phyloP scores from a whole-genome alignment of 2,797 vertebrate species.

The Trachops cirrhosus region DNA sequence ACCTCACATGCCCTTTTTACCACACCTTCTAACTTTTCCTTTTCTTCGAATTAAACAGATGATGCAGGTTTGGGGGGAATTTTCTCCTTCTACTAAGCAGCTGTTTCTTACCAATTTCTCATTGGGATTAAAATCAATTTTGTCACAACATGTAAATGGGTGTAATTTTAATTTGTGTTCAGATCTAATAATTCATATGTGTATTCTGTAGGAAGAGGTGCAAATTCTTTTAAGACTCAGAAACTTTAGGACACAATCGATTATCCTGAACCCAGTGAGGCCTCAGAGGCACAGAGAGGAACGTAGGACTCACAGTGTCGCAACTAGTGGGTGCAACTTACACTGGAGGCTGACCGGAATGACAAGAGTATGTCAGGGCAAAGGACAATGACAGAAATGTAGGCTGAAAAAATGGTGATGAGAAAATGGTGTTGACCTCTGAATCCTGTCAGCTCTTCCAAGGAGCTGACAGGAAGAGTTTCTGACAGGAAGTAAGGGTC shows the following conservation, averaged over 20 bases:
- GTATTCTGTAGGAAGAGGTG: neutral
- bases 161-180: neutral
- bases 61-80: neutral
- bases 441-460: neutral
- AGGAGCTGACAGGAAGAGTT: neutral
- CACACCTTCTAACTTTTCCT: neutral
- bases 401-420: neutral
- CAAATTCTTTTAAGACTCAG: neutral
- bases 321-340: neutral
- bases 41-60: neutral
- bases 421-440: neutral
- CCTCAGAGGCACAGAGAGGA: neutral
- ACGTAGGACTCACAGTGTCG: neutral
- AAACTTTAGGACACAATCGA: neutral
- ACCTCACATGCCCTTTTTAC: neutral
- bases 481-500: neutral
- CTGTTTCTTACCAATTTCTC: neutral
- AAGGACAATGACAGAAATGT: neutral
- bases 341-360: neutral
- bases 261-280: neutral
- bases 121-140: neutral
- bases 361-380: neutral
- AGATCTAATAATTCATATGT: neutral
- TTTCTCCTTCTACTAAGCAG: neutral
- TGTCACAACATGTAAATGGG: neutral